These are phyloP conservation scores for Yponomeuta sedellus DNA, from an alignment of 2,888 invertebrate genomes.

Conservation along the genomic window DNA sequence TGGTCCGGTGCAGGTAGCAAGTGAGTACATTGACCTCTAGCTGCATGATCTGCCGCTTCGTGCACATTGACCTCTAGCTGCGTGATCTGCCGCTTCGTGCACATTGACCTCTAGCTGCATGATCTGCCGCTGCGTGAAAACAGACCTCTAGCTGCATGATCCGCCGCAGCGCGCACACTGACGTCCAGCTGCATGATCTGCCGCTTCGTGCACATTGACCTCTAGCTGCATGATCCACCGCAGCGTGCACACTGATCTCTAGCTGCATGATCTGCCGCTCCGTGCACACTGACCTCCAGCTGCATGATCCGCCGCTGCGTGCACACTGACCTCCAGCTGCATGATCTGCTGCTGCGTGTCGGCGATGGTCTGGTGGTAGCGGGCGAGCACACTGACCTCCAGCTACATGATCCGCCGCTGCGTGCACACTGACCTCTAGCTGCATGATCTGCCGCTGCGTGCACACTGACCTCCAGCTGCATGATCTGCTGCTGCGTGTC, in stretches of 20 bases:
- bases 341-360: conserved; percentile 96
- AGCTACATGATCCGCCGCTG: too few relatives aligned
- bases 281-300: conserved; percentile 79
- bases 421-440: conserved; percentile 82
- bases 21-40: too few relatives aligned
- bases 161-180: not conserved
- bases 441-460: conserved; percentile 91
- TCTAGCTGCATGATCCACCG: conserved; percentile 80
- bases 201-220: conserved; percentile 65
- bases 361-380: conserved; percentile 90
- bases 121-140: too few relatives aligned
- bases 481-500: too few relatives aligned
- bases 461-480: too few relatives aligned
- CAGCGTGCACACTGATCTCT: conserved; percentile 78
- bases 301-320: conserved; percentile 86
- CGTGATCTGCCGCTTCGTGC: conserved; percentile 87
- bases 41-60: too few relatives aligned
- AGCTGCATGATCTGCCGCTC: conserved; percentile 93
- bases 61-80: conserved; percentile 85
- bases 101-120: too few relatives aligned
- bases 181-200: conserved; percentile 95
- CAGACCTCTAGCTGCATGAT: too few relatives aligned
- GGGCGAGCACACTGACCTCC: too few relatives aligned
- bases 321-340: conserved; percentile 84
- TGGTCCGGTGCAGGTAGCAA: too few relatives aligned